phyloP scores from a whole-genome alignment of 2,797 vertebrate genomes.

The Hapalemur alaotrensis region DNA sequence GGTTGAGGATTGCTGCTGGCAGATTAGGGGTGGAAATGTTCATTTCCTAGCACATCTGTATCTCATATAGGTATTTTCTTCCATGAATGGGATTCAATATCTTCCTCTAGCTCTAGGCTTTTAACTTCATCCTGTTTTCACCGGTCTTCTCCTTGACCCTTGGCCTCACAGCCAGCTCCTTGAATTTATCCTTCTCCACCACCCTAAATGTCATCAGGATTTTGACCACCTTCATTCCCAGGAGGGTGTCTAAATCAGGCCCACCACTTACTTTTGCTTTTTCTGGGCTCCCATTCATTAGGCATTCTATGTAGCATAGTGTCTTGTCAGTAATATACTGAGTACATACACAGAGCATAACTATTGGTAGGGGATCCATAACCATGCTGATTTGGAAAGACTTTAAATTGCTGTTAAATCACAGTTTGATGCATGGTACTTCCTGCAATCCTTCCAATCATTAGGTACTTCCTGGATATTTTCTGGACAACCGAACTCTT shows the following conservation, averaged over 20 bases:
- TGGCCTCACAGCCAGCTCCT: neutral
- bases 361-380: neutral
- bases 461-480: neutral
- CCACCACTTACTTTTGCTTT: neutral
- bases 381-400: slow-evolving; percentile 15
- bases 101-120: neutral
- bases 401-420: slow-evolving; percentile 17
- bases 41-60: neutral
- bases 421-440: slow-evolving; percentile 40
- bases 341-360: neutral
- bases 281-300: neutral
- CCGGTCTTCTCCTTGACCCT: neutral
- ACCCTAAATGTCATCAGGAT: neutral
- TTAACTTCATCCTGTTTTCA: neutral
- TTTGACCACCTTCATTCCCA: neutral
- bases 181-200: slow-evolving; percentile 17
- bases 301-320: neutral
- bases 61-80: neutral
- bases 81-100: neutral
- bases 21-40: neutral
- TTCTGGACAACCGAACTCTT: slow-evolving; percentile 2
- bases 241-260: neutral
- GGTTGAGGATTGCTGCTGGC: neutral
- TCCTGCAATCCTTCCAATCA: neutral
- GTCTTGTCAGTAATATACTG: neutral